Evolutionary conservation across 2,888 invertebrate genomes (phyloP).

Genomic region (Drosophila testacea): DNA sequence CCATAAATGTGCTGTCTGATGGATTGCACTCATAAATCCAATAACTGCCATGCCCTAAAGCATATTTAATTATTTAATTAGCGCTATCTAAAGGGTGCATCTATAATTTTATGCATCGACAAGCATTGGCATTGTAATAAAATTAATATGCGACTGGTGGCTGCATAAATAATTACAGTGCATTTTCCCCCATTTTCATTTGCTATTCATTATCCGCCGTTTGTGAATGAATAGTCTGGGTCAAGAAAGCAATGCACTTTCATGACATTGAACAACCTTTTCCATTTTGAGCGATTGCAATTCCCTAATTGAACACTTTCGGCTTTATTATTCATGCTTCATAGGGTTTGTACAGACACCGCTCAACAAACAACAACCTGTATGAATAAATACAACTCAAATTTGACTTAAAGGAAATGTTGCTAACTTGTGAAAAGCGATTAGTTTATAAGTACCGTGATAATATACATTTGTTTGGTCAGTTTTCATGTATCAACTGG

Average conservation of each 20-base stretch:
- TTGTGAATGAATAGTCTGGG: background rate
- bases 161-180: conserved; percentile 44
- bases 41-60: conserved; percentile 62
- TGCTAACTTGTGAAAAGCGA: background rate
- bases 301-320: background rate
- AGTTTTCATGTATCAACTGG: conserved; percentile 38
- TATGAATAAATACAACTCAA: background rate
- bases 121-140: conserved; percentile 70
- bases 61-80: conserved; percentile 83
- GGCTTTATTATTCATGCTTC: background rate
- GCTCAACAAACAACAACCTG: background rate
- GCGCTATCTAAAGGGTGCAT: conserved; percentile 74
- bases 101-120: conserved; percentile 80
- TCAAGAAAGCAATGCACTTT: conserved; percentile 9
- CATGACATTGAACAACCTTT: background rate
- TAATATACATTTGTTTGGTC: conserved; percentile 46
- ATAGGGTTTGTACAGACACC: background rate
- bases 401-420: background rate
- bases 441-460: no score
- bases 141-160: conserved; percentile 66
- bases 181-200: conserved; percentile 2
- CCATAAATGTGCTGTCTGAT: conserved; percentile 70
- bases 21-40: conserved; percentile 70
- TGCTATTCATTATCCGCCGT: background rate
- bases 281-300: background rate